These are phyloP conservation scores for Pseudochirops corinnae DNA, from an alignment of 2,797 vertebrate species.

Conservation along the genomic window DNA sequence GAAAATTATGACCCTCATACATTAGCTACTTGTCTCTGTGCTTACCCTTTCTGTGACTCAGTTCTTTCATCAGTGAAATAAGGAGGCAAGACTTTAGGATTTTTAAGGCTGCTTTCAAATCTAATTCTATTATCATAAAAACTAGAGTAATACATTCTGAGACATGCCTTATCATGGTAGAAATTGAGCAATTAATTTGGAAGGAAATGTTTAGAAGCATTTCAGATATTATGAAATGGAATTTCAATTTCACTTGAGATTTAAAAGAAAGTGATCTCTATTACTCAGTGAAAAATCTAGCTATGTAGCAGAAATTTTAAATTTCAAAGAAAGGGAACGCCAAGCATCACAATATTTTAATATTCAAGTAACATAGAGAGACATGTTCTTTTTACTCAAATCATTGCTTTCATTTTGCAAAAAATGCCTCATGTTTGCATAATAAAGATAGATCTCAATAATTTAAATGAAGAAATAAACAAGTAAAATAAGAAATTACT, in stretches of 20 bases:
- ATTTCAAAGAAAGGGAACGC: slow-evolving; percentile 1
- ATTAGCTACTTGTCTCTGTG: background rate
- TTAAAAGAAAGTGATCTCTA: background rate
- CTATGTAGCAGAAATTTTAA: background rate
- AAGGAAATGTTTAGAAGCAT: slow-evolving; percentile 18
- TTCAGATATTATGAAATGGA: background rate
- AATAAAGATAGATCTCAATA: slow-evolving; percentile 38
- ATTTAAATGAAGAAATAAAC: slow-evolving; percentile 56
- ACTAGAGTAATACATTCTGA: background rate
- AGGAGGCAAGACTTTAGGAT: background rate
- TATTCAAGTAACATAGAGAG: background rate
- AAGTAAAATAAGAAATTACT: slow-evolving; percentile 14
- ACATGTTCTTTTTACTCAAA: slow-evolving; percentile 38
- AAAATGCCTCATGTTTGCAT: slow-evolving; percentile 49
- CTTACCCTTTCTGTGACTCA: background rate
- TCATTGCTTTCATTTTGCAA: slow-evolving; percentile 11
- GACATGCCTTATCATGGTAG: background rate
- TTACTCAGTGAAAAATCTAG: background rate
- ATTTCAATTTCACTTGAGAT: background rate
- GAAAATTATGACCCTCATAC: background rate
- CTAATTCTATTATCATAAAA: background rate
- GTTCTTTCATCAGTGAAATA: background rate
- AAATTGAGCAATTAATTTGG: background rate
- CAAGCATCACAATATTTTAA: background rate
- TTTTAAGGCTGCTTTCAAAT: background rate